Evolutionary conservation across 2,113 vertebrate genomes (phyloP).

Genomic region (Cinclus cinclus): DNA sequence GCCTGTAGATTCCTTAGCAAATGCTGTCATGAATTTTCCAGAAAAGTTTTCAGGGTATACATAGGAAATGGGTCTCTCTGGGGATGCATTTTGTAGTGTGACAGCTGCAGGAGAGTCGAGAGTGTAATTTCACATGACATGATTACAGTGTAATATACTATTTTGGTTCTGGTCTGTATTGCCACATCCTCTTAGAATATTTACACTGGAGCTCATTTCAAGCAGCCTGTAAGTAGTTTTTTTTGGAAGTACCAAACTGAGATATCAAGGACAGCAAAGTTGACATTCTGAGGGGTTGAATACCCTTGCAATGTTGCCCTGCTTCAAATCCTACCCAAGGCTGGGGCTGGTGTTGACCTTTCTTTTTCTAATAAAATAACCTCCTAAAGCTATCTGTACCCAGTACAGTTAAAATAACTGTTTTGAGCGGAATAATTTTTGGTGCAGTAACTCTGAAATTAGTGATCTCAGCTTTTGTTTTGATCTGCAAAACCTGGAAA

Average conservation of each 20-base stretch:
- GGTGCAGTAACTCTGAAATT: background rate
- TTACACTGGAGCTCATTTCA: background rate
- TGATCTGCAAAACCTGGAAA: background rate
- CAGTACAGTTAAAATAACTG: background rate
- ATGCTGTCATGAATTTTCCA: background rate
- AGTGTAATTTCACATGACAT: conserved; percentile 29
- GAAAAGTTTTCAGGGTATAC: background rate
- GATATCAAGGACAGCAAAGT: background rate
- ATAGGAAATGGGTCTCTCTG: background rate
- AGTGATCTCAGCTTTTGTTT: background rate
- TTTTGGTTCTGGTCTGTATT: conserved; percentile 32
- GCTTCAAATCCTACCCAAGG: background rate
- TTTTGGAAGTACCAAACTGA: background rate
- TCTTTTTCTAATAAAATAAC: background rate
- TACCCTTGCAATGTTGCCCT: background rate
- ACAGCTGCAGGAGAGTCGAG: conserved; percentile 23
- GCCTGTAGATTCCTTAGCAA: background rate
- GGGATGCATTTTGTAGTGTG: background rate
- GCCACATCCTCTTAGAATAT: background rate
- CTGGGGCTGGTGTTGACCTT: background rate
- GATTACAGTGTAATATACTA: conserved; percentile 18
- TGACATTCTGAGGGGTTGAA: background rate
- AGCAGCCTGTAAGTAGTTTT: background rate
- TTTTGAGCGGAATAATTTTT: background rate
- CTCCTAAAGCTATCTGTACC: background rate